Evolutionary conservation across 37 sponge, comb jelly and placozoan species (phyloP).

Genomic region (Corticium candelabrum): DNA sequence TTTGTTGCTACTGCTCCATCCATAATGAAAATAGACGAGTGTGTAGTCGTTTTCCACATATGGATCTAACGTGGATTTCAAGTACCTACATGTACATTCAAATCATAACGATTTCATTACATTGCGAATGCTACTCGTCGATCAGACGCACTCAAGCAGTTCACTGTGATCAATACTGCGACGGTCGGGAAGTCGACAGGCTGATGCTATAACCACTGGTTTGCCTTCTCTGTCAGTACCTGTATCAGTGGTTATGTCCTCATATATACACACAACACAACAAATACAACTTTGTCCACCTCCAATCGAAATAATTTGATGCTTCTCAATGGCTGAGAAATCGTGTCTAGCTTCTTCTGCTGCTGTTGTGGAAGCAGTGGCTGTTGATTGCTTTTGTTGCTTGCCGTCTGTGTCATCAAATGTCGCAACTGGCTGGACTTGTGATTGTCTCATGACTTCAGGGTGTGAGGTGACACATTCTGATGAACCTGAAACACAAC

Average conservation of each 20-base stretch:
- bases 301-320: background rate
- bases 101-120: too few relatives aligned
- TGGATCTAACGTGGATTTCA: conserved; percentile 48
- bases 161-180: background rate
- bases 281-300: background rate
- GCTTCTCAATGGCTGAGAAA: background rate
- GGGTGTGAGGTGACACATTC: too few relatives aligned
- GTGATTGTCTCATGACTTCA: too few relatives aligned
- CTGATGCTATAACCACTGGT: background rate
- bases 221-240: background rate
- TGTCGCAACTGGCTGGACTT: too few relatives aligned
- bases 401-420: too few relatives aligned
- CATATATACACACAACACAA: background rate
- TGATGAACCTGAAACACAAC: too few relatives aligned
- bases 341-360: too few relatives aligned
- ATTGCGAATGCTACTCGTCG: background rate
- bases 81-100: conserved; percentile 47
- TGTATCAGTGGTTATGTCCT: background rate
- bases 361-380: too few relatives aligned
- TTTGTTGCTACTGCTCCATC: conserved; percentile 58
- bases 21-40: conserved; percentile 76
- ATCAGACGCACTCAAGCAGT: background rate
- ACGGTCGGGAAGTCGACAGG: background rate
- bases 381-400: too few relatives aligned
- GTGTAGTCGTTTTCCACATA: conserved; percentile 88